These are phyloP conservation scores for Acanthurus tractus DNA, from an alignment of 2,797 vertebrate species.

Conservation along the genomic window DNA sequence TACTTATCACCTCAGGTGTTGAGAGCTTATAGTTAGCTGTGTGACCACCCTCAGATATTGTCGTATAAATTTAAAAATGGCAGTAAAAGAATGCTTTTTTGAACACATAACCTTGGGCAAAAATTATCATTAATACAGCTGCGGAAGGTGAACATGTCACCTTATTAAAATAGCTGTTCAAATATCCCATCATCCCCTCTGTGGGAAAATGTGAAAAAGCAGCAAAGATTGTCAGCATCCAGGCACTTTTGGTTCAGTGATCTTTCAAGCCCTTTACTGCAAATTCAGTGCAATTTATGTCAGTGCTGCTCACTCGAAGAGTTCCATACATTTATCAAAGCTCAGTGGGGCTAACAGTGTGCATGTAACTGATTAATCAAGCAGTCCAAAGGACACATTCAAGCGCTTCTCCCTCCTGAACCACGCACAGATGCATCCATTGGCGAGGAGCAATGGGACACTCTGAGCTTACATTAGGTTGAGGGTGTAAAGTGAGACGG, in stretches of 20 bases:
- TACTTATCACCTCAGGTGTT: no score
- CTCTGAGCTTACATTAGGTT: constrained; percentile 22
- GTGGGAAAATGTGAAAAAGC: constrained; percentile 33
- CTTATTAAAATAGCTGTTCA: constrained; percentile 36
- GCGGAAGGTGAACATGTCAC: constrained; percentile 17
- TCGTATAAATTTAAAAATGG: constrained; percentile 4
- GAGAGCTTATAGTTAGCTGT: no score
- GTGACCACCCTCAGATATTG: no score
- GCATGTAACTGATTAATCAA: constrained; percentile 60
- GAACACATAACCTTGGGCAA: constrained; percentile 1
- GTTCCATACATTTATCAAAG: constrained; percentile 59
- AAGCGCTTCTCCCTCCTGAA: constrained; percentile 27
- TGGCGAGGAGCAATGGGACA: constrained; percentile 31
- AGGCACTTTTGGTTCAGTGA: constrained; percentile 11
- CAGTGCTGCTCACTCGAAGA: constrained; percentile 34
- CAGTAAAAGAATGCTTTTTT: background rate
- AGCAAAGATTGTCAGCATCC: constrained; percentile 13
- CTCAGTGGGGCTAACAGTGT: constrained; percentile 46
- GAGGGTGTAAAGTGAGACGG: constrained; percentile 19
- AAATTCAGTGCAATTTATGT: constrained; percentile 58
- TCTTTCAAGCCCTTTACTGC: constrained; percentile 52
- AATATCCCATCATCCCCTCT: constrained; percentile 26
- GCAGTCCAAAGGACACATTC: constrained; percentile 64
- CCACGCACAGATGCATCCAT: constrained; percentile 32
- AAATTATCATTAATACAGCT: constrained; percentile 30